A percentile compares a stretch with the other conserved stretches of the same genome.
phyloP scores from a whole-genome alignment of 2,888 invertebrate species.

The Netelia inedita region DNA sequence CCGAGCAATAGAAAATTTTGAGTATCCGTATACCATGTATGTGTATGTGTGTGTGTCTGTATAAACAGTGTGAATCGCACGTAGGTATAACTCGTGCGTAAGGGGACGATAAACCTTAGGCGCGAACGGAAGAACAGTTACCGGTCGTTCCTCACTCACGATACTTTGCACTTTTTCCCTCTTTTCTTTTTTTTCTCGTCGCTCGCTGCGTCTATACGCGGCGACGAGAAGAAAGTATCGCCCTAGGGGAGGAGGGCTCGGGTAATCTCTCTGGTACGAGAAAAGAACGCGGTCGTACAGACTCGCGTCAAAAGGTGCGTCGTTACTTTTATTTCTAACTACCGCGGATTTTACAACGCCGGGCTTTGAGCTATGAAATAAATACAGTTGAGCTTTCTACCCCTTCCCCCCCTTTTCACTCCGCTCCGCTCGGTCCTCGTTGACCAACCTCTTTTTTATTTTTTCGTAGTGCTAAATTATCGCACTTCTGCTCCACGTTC shows the following conservation, averaged over 20 bases:
- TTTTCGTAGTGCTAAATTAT: slow-evolving; percentile 54
- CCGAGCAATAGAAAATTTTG: slow-evolving; percentile 53
- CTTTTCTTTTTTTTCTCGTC: slow-evolving; percentile 9
- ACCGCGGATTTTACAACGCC: slow-evolving; percentile 33
- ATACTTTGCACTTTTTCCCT: neutral
- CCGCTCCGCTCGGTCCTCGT: neutral
- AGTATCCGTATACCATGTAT: neutral
- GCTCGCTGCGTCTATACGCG: slow-evolving; percentile 57
- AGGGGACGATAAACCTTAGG: slow-evolving; percentile 67
- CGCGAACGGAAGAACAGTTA: slow-evolving; percentile 60
- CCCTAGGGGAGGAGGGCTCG: slow-evolving; percentile 8
- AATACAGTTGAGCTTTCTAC: slow-evolving; percentile 39
- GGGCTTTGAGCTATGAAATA: slow-evolving; percentile 54
- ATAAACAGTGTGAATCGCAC: slow-evolving; percentile 27
- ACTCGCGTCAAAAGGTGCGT: slow-evolving; percentile 33
- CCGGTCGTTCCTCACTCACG: slow-evolving; percentile 56
- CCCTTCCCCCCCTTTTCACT: neutral
- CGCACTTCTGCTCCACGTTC: slow-evolving; percentile 56
- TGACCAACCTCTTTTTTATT: slow-evolving; percentile 7
- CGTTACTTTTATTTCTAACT: slow-evolving; percentile 63
- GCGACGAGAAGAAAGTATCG: slow-evolving; percentile 57
- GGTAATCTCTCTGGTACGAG: slow-evolving; percentile 38
- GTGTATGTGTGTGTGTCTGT: slow-evolving; percentile 2
- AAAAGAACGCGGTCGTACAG: slow-evolving; percentile 3
- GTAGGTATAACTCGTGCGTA: slow-evolving; percentile 1